A percentile compares a stretch with the other conserved stretches of the same genome.
Evolutionary conservation across 2,888 invertebrate genomes (phyloP).

Genomic region (Anthophora plumipes): DNA sequence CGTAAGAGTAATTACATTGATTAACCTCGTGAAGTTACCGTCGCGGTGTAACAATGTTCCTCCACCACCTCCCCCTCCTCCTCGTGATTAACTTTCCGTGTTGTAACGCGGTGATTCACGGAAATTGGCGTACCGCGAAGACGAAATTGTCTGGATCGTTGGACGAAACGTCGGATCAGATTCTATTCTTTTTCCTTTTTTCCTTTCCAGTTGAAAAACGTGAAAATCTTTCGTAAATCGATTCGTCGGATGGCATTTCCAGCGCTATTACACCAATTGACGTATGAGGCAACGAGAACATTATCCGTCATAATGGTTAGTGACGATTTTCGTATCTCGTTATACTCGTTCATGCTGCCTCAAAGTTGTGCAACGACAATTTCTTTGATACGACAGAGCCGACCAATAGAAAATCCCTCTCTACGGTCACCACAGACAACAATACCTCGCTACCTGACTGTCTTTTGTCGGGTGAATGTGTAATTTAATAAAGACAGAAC

Average conservation of each 20-base stretch:
- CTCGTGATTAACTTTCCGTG: no score
- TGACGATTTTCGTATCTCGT: constrained; percentile 63
- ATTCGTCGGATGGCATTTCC: constrained; percentile 45
- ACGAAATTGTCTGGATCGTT: no score
- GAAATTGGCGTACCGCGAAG: background rate
- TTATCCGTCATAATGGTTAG: constrained; percentile 57
- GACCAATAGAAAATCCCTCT: constrained; percentile 9
- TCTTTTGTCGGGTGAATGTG: background rate
- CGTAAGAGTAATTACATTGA: background rate
- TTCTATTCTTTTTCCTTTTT: no score
- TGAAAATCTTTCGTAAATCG: constrained; percentile 48
- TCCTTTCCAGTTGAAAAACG: background rate
- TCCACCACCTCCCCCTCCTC: no score
- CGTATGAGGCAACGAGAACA: constrained; percentile 59
- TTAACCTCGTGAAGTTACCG: background rate
- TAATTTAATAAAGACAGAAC: no score
- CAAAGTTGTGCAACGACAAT: constrained; percentile 57
- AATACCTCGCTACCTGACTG: background rate
- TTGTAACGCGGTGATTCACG: background rate
- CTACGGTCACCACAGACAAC: constrained; percentile 12
- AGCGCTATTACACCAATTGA: constrained; percentile 53
- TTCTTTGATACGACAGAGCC: constrained; percentile 38
- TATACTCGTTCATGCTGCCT: constrained; percentile 33
- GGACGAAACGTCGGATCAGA: background rate
- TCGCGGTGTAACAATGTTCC: background rate